A percentile compares a stretch with the other conserved stretches of the same genome.
Conservation (phyloP, 2,797 vertebrate species). For the Crax fasciolata region DNA sequence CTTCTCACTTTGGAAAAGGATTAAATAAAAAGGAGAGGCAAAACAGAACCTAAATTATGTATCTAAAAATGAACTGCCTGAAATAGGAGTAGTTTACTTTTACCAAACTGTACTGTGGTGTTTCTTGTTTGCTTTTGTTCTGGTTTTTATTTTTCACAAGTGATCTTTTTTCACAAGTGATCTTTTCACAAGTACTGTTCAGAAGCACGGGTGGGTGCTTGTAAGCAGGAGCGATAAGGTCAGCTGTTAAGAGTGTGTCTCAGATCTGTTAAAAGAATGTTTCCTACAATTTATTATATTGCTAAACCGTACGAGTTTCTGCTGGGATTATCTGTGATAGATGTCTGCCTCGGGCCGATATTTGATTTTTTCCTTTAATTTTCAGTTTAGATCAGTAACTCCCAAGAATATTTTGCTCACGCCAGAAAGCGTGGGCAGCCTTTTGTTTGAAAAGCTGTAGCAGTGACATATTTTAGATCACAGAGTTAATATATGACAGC, state of each 20-base stretch:
- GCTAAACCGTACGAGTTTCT: not conserved
- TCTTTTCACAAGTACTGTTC: not conserved
- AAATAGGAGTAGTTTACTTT: not conserved
- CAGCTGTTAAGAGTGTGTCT: not conserved
- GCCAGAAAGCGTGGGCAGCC: not conserved
- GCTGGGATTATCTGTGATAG: not conserved
- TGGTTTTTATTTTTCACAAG: not conserved
- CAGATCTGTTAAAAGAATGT: not conserved
- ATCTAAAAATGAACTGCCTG: not conserved
- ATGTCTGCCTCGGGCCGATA: not conserved
- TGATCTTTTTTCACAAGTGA: not conserved
- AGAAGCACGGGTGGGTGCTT: not conserved
- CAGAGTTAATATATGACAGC: not conserved
- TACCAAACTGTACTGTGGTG: not conserved
- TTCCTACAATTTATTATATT: not conserved
- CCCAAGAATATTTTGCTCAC: not conserved
- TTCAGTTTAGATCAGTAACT: not conserved
- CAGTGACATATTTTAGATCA: not conserved
- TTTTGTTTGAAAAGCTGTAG: not conserved
- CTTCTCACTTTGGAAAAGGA: not conserved
- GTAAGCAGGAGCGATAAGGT: not conserved
- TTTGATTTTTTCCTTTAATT: not conserved
- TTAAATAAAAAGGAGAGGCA: not conserved
- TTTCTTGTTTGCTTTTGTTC: not conserved
- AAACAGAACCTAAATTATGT: not conserved